phyloP scores from a whole-genome alignment of 2,797 vertebrate species.

The Diceros bicornis region DNA sequence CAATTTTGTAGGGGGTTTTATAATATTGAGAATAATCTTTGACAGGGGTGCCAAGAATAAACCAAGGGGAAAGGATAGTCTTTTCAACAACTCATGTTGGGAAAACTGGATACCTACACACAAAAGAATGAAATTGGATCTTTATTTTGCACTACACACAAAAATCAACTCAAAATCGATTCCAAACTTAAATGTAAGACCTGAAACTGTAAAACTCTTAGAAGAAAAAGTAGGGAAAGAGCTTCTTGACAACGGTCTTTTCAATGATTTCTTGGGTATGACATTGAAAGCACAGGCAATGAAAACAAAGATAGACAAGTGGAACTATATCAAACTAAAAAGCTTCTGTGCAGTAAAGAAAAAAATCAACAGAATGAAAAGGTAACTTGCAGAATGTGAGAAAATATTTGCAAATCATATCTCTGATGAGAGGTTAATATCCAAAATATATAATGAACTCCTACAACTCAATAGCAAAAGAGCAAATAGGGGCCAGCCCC shows the following conservation, averaged over 20 bases:
- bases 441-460: background rate
- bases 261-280: background rate
- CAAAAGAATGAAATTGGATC: background rate
- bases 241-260: background rate
- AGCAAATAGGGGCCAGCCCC: too few species aligned
- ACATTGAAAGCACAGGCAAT: background rate
- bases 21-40: background rate
- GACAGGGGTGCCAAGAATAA: background rate
- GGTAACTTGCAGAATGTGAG: background rate
- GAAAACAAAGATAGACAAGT: background rate
- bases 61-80: background rate
- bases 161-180: background rate
- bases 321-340: background rate
- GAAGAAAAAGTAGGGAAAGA: background rate
- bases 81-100: background rate
- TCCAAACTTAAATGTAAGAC: background rate
- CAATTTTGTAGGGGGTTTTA: background rate
- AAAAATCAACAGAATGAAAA: background rate
- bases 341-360: background rate
- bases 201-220: background rate
- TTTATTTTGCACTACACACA: background rate
- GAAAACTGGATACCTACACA: background rate
- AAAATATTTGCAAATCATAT: background rate
- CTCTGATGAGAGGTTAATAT: background rate
- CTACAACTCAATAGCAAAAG: background rate